Evolutionary conservation across 2,113 vertebrate genomes (phyloP), one percentile per base, ranked within the genome.

Genomic region (Micronycteris hirsuta): DNA sequence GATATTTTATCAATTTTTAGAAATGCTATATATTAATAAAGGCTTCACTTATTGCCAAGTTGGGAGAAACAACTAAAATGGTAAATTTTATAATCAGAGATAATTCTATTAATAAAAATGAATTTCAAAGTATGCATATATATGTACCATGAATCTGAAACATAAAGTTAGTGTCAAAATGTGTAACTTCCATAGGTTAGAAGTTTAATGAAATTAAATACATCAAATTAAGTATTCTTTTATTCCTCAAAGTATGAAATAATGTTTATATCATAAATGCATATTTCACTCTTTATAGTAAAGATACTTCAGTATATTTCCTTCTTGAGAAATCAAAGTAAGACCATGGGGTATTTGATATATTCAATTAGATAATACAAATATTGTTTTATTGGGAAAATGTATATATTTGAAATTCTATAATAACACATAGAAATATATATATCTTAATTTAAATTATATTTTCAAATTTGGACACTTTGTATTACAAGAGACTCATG

Each of bases 301-400:
- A 89, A 82, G 19, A 84, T 43, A 67, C 0, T 58, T 90, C 2
- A 49, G 19, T 89, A 36, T 67, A 19, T 90, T 61, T 96, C 33
- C 16, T 95, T 84, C 26, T 71, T 92, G 19, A 91, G 28, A 81
- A 91, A 81, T 80, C 36, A 87, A 90, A 82, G 28, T 89, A 38
- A 77, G 5, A 15, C 14, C 17, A 41, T 43, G 45, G 56, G 19
- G 7, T 61, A 49, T 83, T 49, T 92, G 5, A 90, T 2, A 87
- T 15, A 43, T 14, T 28, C 1, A 68, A 47, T 0, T 95, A 4
- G 14, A 78, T 94, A 74, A 73, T 77, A 94, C 31, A 76, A 68
- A 61, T 54, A 77, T 9, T 12, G 1, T 6, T 67, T 43, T 41
- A 56, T 52, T 61, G 16, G 41, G 24, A 71, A 92, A 76, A 89